Percentiles rank a stretch among this genome's conserved stretches.
These are phyloP conservation scores for Muscicapa adusta DNA, from an alignment of 2,113 vertebrate genomes.

Conservation along the genomic window DNA sequence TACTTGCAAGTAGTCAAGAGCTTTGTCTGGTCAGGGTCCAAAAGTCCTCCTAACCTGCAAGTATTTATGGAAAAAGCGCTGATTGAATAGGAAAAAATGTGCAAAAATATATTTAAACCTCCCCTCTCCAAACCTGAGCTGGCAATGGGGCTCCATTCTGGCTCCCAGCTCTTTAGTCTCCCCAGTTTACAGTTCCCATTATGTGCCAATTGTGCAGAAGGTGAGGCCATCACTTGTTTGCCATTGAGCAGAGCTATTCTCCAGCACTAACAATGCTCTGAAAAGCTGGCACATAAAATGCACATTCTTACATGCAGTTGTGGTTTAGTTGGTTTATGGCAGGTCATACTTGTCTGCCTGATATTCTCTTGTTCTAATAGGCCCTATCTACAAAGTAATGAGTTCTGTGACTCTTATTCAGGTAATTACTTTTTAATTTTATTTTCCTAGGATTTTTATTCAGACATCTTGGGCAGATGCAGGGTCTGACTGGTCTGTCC, in stretches of 20 bases:
- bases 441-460: neutral
- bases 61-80: neutral
- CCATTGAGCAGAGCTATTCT: neutral
- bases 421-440: neutral
- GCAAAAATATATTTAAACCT: neutral
- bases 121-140: neutral
- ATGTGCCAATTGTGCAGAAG: neutral
- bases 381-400: neutral
- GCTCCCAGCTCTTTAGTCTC: neutral
- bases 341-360: neutral
- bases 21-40: conserved; percentile 1
- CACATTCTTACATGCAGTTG: neutral
- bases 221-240: neutral
- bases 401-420: neutral
- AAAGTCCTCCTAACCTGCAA: neutral
- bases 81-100: neutral
- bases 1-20: neutral
- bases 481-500: neutral
- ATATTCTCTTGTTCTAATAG: neutral
- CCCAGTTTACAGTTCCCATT: neutral
- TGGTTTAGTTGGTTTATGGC: neutral
- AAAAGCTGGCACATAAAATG: neutral
- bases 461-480: neutral
- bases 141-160: neutral
- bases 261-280: neutral